These are phyloP conservation scores for Hypomecis atomaria DNA, from an alignment of 2,888 invertebrate genomes.

Conservation along the genomic window DNA sequence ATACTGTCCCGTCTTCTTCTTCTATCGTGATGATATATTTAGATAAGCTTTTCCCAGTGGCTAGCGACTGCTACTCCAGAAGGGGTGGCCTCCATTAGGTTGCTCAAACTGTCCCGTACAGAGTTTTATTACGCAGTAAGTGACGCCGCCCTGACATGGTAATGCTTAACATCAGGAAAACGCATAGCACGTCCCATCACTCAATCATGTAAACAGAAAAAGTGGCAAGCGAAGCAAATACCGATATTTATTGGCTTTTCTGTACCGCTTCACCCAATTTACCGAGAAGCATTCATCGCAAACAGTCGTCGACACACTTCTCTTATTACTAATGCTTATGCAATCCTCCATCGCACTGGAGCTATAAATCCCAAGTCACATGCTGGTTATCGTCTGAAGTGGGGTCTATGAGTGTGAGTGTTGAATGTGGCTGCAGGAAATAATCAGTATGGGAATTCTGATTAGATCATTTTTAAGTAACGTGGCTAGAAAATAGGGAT, in stretches of 20 bases:
- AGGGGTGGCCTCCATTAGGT: no score
- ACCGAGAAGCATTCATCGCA: constrained; percentile 5
- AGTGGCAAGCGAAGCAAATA: not conserved
- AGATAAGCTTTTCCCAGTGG: no score
- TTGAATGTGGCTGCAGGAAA: constrained; percentile 5
- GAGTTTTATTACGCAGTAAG: no score
- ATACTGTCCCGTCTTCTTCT: no score
- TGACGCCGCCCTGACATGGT: no score
- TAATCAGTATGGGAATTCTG: constrained; percentile 14
- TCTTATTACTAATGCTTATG: constrained; percentile 13
- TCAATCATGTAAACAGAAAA: not conserved
- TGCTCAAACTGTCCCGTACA: no score
- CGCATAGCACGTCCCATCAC: no score
- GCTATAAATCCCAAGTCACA: constrained; percentile 36
- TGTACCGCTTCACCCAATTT: constrained; percentile 3
- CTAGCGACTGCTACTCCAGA: no score
- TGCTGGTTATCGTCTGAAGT: constrained; percentile 39
- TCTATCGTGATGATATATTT: no score
- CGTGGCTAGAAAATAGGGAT: no score
- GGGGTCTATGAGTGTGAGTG: constrained; percentile 24
- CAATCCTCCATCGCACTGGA: constrained; percentile 5
- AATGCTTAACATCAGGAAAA: no score
- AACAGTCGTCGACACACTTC: constrained; percentile 10
- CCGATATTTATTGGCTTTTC: not conserved
- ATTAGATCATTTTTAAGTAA: no score